Evolutionary conservation across 1,140 invertebrate species (phyloP).

Genomic region (Diabrotica undecimpunctata): DNA sequence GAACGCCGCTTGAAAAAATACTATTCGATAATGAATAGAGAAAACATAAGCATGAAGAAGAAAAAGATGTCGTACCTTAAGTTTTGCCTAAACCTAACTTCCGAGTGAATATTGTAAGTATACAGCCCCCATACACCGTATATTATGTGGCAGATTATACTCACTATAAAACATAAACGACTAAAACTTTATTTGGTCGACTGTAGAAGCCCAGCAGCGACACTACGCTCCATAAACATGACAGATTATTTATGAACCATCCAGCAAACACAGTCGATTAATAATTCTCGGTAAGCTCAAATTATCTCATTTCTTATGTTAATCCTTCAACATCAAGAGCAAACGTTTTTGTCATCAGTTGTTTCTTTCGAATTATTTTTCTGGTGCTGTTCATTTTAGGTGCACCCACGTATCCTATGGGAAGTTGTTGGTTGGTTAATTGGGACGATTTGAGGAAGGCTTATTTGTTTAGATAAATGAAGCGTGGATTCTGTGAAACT

Average conservation of each 20-base stretch:
- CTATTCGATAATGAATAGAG: too few relatives aligned
- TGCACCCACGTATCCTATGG: neutral
- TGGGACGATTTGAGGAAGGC: neutral
- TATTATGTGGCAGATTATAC: too few relatives aligned
- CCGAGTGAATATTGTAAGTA: too few relatives aligned
- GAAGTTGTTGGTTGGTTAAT: slow-evolving; percentile 3
- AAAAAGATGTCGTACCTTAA: too few relatives aligned
- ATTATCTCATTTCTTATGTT: slow-evolving; percentile 18
- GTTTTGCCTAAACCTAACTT: too few relatives aligned
- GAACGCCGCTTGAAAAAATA: too few relatives aligned
- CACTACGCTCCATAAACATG: slow-evolving; percentile 9
- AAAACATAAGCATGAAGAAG: too few relatives aligned
- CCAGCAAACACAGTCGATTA: slow-evolving; percentile 16
- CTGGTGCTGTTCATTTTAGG: slow-evolving; percentile 5
- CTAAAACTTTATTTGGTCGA: neutral
- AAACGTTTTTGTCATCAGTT: slow-evolving; percentile 3
- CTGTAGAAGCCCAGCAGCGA: neutral
- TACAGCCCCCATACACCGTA: too few relatives aligned
- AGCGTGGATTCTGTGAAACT: neutral
- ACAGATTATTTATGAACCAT: slow-evolving; percentile 14
- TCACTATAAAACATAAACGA: neutral
- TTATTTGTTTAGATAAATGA: slow-evolving; percentile 7
- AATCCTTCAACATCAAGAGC: slow-evolving; percentile 16
- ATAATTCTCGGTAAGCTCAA: slow-evolving; percentile 13
- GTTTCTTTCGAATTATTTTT: slow-evolving; percentile 1